Evolutionary conservation across 2,113 vertebrate species (phyloP), one percentile per base, ranked within the genome.

Genomic region (Leucopternis melanops): DNA sequence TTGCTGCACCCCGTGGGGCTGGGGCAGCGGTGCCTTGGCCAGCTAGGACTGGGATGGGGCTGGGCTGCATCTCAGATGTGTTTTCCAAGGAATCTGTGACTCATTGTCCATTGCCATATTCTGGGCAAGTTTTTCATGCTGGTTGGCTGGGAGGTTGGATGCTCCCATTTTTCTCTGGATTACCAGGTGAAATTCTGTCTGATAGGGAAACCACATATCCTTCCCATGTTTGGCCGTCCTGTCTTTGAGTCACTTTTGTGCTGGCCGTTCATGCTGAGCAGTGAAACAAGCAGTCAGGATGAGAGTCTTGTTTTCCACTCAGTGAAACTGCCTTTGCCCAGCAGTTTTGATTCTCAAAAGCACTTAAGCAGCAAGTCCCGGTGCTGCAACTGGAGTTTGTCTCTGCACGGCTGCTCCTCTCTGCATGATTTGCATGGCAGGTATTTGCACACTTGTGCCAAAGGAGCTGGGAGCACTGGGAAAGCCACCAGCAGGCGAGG

Each of bases 361-460:
- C 6, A 8, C 38, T 36, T 16, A 22, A 72, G 66, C 61, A 67
- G 59, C 69, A 69, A n/a, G 13, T 52, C 36, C 55, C 0, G 2
- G 36, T 42, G 4, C 67, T 38, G 83, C 55, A 29, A 3, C 47
- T 13, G 36, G 45, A 1, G n/a, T 22, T 36, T 36, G 47, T 10
- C 34, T 38, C 69, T 23, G 67, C 40, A 21, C 26, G 8, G 40
- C 63, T 62, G 8, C 36, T 29, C 34, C 13, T 45, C 65, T 16
- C 47, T 2, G 42, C 23, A 1, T 1, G n/a, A 9, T 22, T 66
- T 38, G 32, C 66, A 9, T 0, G 0, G 66, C 18, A 16, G 14
- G 12, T 14, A 6, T 10, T 49, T 20, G 63, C 32, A 52, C 32
- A 2, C n/a, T 40, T 29, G 38, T 31, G 55, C 8, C 55, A 49